Percentiles rank a stretch among this genome's conserved stretches.
These are phyloP conservation scores for Sebastes jordani DNA, from an alignment of 2,797 vertebrate genomes.

Conservation along the genomic window DNA sequence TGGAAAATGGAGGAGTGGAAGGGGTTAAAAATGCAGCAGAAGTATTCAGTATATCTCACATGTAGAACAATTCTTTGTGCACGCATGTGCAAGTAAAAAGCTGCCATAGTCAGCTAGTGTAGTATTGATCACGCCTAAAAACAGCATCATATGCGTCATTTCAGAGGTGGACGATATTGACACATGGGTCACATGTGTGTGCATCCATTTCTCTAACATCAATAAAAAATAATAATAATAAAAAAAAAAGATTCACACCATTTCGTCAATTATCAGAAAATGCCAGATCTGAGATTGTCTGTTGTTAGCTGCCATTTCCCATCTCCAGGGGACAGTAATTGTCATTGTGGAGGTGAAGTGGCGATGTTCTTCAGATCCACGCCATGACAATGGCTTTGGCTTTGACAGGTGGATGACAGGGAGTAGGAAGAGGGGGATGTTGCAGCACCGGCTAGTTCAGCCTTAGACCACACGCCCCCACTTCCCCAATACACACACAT, in stretches of 20 bases:
- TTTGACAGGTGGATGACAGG: conserved; percentile 75
- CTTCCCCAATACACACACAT: conserved; percentile 3
- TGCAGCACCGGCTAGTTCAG: conserved; percentile 73
- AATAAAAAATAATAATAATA: neutral
- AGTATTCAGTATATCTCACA: neutral
- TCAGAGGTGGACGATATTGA: conserved; percentile 11
- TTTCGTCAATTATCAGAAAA: conserved; percentile 49
- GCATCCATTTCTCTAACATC: conserved; percentile 16
- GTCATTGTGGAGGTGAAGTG: conserved; percentile 54
- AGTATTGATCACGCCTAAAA: neutral
- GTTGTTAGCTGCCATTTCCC: conserved; percentile 28
- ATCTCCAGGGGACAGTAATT: conserved; percentile 54
- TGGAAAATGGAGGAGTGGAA: neutral
- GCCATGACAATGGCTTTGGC: conserved; percentile 83
- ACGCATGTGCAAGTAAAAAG: neutral
- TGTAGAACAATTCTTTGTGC: neutral
- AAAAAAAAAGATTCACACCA: neutral
- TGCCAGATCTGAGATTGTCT: conserved; percentile 43
- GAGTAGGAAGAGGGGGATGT: conserved; percentile 22
- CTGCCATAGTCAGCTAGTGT: neutral
- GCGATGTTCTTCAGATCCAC: conserved; percentile 70
- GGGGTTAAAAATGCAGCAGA: conserved; percentile 28
- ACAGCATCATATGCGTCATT: conserved; percentile 12
- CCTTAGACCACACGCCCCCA: conserved; percentile 67
- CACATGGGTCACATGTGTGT: conserved; percentile 14